Percentiles rank a stretch among this genome's conserved stretches.
Conservation (phyloP, 2,113 vertebrate genomes). For the Sitta europaea region DNA sequence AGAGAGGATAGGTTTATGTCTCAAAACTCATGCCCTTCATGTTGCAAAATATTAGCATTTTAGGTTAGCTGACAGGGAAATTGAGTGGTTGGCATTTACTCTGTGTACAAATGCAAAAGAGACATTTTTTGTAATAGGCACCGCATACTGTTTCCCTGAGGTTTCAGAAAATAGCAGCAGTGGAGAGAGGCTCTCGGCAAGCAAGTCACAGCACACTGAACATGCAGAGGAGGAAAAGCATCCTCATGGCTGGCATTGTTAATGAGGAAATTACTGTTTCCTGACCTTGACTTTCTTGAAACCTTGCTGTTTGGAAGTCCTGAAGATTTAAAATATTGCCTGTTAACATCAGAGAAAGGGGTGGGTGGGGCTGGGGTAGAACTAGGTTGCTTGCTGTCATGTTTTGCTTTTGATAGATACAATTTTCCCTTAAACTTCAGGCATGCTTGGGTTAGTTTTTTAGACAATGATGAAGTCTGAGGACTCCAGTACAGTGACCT, state of each 20-base stretch:
- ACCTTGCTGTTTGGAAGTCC: background rate
- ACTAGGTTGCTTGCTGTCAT: background rate
- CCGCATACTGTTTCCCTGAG: background rate
- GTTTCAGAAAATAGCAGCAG: background rate
- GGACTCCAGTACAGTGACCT: background rate
- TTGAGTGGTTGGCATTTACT: background rate
- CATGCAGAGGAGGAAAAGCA: background rate
- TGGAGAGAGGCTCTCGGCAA: background rate
- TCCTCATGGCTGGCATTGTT: background rate
- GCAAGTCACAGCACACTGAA: background rate
- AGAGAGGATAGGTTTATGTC: background rate
- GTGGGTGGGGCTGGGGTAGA: too few species aligned
- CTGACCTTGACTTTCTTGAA: background rate
- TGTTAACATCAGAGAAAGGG: background rate
- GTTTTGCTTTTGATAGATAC: background rate
- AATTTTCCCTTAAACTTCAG: background rate
- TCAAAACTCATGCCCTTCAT: background rate
- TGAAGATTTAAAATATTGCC: background rate
- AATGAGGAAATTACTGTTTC: background rate
- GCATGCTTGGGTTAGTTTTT: background rate
- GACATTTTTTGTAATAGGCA: too few species aligned
- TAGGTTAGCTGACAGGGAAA: background rate
- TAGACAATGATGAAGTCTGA: background rate
- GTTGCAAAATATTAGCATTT: background rate
- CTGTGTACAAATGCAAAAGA: background rate